Conservation (phyloP, 2,113 vertebrate species). For the Smithornis capensis region DNA sequence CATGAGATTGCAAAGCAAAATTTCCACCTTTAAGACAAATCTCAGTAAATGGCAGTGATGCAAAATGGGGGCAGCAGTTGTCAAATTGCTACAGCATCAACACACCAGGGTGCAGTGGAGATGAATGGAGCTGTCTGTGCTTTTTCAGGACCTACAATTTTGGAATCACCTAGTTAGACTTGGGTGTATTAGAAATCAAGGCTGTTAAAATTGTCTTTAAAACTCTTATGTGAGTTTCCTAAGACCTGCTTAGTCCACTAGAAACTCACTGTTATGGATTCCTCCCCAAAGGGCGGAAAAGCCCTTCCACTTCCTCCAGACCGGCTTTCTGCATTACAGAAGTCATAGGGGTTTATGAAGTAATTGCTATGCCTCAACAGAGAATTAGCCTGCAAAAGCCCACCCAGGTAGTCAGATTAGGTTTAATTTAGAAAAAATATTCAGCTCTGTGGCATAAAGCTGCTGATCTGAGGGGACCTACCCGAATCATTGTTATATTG, state of each 20-base stretch:
- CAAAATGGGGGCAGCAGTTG: constrained; percentile 50
- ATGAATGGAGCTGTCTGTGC: not conserved
- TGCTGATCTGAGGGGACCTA: not conserved
- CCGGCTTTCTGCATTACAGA: not conserved
- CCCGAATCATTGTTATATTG: rapidly evolving
- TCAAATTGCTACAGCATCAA: constrained; percentile 38
- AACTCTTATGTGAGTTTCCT: not conserved
- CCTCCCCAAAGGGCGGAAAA: not conserved
- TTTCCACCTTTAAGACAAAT: constrained; percentile 50
- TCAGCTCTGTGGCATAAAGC: rapidly evolving
- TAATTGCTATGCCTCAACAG: not conserved
- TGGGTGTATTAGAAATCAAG: not conserved
- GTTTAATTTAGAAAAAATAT: not conserved
- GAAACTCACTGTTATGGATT: not conserved
- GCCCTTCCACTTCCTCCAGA: rapidly evolving
- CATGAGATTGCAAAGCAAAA: constrained; percentile 18
- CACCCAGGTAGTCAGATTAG: too few relatives aligned
- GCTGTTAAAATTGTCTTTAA: not conserved
- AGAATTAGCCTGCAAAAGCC: not conserved
- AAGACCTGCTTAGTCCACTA: not conserved
- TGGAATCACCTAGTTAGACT: constrained; percentile 2
- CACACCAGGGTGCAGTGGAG: constrained; percentile 30
- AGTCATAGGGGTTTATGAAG: not conserved
- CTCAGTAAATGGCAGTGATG: constrained; percentile 28
- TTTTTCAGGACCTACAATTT: constrained; percentile 34